Conservation (phyloP, 2,113 vertebrate species). For the Charadrius vociferus region DNA sequence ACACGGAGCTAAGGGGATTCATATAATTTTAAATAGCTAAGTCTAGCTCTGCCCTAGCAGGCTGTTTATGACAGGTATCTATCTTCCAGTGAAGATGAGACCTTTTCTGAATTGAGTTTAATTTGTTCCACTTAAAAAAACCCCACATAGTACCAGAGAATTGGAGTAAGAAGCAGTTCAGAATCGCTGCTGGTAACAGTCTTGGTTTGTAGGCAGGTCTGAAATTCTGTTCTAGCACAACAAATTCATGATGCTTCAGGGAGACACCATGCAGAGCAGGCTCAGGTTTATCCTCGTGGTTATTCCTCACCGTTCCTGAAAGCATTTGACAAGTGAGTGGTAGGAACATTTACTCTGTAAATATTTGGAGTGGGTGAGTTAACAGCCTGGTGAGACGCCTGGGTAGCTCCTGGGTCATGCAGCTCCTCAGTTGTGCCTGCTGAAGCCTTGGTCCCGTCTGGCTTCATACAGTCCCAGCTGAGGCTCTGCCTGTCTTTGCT, state of each 20-base stretch:
- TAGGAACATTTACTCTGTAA: not conserved
- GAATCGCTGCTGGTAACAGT: not conserved
- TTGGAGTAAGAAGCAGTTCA: not conserved
- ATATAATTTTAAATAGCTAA: not conserved
- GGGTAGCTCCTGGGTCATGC: not conserved
- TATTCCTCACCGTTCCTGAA: not conserved
- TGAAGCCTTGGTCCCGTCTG: not conserved
- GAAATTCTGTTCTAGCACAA: not conserved
- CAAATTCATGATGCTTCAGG: not conserved
- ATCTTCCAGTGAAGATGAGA: not conserved
- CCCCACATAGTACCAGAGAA: not conserved
- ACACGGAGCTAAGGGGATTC: not conserved
- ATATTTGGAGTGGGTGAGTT: not conserved
- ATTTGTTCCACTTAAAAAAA: not conserved
- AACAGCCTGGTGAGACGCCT: not conserved
- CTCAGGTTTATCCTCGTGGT: not conserved
- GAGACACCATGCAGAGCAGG: not conserved
- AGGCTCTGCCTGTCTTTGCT: not conserved
- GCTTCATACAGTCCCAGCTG: not conserved
- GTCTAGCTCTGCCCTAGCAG: not conserved
- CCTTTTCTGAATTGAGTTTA: not conserved
- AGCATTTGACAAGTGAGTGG: not conserved
- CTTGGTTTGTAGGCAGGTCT: not conserved
- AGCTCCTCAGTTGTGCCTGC: not conserved
- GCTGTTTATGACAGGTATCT: accelerated